Base-by-base conservation (phyloP, 37 sponge, comb jelly and placozoan genomes). In the Beroe forskalii region DNA sequence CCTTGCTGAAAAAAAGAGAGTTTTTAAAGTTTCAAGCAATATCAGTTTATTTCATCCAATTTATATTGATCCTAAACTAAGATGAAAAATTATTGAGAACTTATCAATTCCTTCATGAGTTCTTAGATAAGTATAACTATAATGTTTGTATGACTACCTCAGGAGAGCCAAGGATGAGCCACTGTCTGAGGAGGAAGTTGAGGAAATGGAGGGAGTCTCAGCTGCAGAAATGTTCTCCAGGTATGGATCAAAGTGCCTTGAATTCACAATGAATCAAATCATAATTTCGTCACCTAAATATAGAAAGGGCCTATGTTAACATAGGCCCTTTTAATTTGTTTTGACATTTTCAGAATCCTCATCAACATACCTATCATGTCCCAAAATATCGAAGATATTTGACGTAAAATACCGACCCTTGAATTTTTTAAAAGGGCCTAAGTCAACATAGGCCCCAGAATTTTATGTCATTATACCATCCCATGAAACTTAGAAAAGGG, bases 141-240 rank as follows among this genome's bases (percentile, higher is more conserved):
- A n/a, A n/a, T n/a, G n/a, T n/a, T 48, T 12, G 55, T 17, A 48
- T 17, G 12, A 6, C 6, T 48, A 6, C 55, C 55, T 12, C 55
- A 48, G 55, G 55, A 48, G 55, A 12, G 55, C 55, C 6, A 48
- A 12, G 55, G 55, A 48, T 48, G 55, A 48, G 12, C 55, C 55
- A 12, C 12, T 48, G 55, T 69, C 44, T 42, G 86, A 43, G 28
- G 86, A 44, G 1, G 86, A 80, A 17, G 55, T 80, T 1, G 55
- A 80, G 48, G 86, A 80, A 23, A 80, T 80, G 86, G 86, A 80
- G 40, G 86, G 86, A 25, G 55, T 80, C 30, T 42, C 86, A 80
- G 86, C 86, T 25, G 37, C 86, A 4, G 86, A 80, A 44, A 44
- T 80, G 44, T 42, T 8, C 20, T 44, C 55, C 44, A 80, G 86